These are phyloP conservation scores for Falco novaeseelandiae DNA, from an alignment of 2,797 vertebrate genomes.

Conservation along the genomic window DNA sequence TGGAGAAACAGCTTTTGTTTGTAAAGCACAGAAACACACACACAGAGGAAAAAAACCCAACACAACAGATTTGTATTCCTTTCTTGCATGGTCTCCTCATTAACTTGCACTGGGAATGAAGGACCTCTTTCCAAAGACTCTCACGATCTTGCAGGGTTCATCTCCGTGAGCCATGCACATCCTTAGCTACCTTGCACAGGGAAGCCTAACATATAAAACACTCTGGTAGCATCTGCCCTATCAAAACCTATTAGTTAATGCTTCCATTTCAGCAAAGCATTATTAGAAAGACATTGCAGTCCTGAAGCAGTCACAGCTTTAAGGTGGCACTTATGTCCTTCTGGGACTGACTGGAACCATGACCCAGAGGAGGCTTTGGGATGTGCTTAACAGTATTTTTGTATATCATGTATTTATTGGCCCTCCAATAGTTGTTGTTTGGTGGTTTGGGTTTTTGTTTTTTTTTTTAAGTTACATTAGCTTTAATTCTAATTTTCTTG, in stretches of 20 bases:
- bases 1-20: background rate
- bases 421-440: background rate
- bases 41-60: background rate
- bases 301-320: background rate
- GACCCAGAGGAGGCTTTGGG: background rate
- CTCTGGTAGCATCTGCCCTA: background rate
- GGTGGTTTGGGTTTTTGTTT: too few species aligned
- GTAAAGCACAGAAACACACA: background rate
- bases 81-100: background rate
- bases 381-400: background rate
- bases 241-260: background rate
- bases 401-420: background rate
- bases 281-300: background rate
- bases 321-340: background rate
- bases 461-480: background rate
- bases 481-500: conserved; percentile 1
- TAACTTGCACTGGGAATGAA: background rate
- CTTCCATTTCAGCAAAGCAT: background rate
- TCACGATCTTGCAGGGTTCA: background rate
- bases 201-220: background rate
- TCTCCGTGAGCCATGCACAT: background rate
- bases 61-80: background rate
- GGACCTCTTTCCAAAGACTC: background rate
- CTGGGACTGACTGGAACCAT: background rate
- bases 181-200: background rate